Conservation (phyloP, 2,797 vertebrate genomes). For the Trematomus bernacchii region DNA sequence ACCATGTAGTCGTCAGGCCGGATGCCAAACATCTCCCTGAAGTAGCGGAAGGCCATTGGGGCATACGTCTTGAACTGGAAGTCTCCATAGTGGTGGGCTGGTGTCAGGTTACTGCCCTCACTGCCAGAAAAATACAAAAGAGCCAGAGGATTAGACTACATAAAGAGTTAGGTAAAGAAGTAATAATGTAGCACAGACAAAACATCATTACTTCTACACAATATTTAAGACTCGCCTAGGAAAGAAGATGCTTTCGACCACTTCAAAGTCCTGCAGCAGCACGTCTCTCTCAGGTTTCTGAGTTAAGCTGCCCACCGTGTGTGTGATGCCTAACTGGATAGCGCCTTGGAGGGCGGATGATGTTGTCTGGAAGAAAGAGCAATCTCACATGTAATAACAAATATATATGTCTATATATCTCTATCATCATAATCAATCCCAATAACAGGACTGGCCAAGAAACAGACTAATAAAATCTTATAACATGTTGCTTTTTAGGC, state of each 20-base stretch:
- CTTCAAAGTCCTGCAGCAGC: conserved; percentile 98
- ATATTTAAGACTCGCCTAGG: conserved; percentile 83
- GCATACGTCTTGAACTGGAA: conserved; percentile 98
- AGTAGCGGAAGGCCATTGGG: conserved; percentile 96
- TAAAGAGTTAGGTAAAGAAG: not conserved
- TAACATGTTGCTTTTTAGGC: not conserved
- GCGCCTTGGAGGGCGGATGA: conserved; percentile 95
- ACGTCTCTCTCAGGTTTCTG: conserved; percentile 96
- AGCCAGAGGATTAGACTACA: conserved; percentile 12
- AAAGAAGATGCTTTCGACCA: conserved; percentile 97
- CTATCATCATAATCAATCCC: not conserved
- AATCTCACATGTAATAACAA: not conserved
- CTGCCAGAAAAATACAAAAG: conserved; percentile 74
- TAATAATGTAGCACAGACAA: not conserved
- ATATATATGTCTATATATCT: not conserved
- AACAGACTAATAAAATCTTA: not conserved
- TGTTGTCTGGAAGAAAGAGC: conserved; percentile 86
- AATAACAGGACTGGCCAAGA: not conserved
- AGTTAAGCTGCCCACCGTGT: conserved; percentile 94
- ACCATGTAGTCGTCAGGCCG: conserved; percentile 97
- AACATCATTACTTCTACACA: not conserved
- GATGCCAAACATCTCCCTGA: conserved; percentile 96
- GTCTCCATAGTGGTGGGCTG: conserved; percentile 95
- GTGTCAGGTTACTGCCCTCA: conserved; percentile 95
- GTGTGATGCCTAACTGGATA: conserved; percentile 94